phyloP scores from a whole-genome alignment of 2,113 vertebrate genomes.

The human region GRCh38 chr12:4797501-4798000 shows the following conservation, averaged over 20 bases:
- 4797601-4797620: slow-evolving; percentile 42
- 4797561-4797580: slow-evolving; percentile 50
- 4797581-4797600: slow-evolving; percentile 6
- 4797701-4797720: no score
- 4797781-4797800: not conserved
- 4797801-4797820: not conserved
- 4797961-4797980: not conserved
- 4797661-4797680: not conserved
- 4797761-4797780: not conserved
- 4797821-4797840: not conserved
- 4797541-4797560: slow-evolving; percentile 68
- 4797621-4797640: not conserved
- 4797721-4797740: no score
- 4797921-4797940: not conserved
- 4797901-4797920: not conserved
- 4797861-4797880: not conserved
- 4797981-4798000: fast-evolving
- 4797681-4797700: not conserved
- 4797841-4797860: not conserved
- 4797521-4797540: slow-evolving; percentile 27
- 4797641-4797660: not conserved
- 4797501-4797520: slow-evolving; percentile 78
- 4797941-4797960: not conserved
- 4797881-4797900: not conserved
- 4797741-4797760: not conserved